Conservation (phyloP, 1,140 invertebrate species). For the Matsumurasca onukii region DNA sequence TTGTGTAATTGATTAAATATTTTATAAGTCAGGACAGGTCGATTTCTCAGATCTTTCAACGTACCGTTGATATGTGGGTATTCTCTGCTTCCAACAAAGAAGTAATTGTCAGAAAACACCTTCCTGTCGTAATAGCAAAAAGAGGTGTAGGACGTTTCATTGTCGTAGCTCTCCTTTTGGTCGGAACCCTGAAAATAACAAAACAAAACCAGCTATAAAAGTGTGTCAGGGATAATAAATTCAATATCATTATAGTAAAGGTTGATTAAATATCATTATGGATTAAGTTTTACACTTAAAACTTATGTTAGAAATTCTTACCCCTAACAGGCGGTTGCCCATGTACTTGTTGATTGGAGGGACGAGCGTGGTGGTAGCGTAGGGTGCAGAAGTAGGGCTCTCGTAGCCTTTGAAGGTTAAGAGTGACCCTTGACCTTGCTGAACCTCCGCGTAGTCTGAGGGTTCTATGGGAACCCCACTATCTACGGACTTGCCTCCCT, state of each 20-base stretch:
- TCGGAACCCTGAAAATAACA: conserved; percentile 33
- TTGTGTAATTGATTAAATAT: too few relatives aligned
- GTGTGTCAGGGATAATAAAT: too few relatives aligned
- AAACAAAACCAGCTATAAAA: neutral
- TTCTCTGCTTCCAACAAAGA: conserved; percentile 36
- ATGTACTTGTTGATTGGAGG: conserved; percentile 30
- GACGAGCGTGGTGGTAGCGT: conserved; percentile 43
- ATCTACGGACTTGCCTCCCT: conserved; percentile 30
- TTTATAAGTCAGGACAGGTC: too few relatives aligned
- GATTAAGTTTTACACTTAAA: too few relatives aligned
- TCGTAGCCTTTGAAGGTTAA: conserved; percentile 34
- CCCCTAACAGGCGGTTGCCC: neutral
- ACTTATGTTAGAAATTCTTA: too few relatives aligned
- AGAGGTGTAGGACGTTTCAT: conserved; percentile 35
- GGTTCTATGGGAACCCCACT: conserved; percentile 10
- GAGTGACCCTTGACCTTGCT: conserved; percentile 34
- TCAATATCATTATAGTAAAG: too few relatives aligned
- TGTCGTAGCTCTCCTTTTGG: conserved; percentile 30
- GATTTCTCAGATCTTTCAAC: too few relatives aligned
- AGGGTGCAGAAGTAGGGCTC: conserved; percentile 39
- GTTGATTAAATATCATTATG: too few relatives aligned
- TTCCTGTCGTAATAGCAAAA: conserved; percentile 38
- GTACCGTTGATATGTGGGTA: conserved; percentile 31
- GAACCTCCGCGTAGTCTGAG: conserved; percentile 53
- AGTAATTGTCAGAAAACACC: conserved; percentile 42